Evolutionary conservation across 37 sponge, comb jelly and placozoan genomes (phyloP).

Genomic region (Beroe forskalii): DNA sequence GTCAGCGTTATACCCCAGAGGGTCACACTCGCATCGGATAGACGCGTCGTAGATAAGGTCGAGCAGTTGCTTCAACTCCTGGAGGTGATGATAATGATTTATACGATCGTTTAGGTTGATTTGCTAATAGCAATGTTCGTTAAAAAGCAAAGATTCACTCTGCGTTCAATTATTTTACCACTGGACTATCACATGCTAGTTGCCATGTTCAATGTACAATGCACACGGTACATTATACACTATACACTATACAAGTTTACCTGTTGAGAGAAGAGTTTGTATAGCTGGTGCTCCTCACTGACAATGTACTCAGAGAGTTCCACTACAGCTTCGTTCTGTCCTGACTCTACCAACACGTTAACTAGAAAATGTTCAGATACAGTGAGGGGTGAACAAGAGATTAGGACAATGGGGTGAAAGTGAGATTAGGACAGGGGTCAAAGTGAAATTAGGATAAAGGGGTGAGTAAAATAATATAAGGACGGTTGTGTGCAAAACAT

Average conservation of each 20-base stretch:
- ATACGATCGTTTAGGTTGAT: too few species aligned
- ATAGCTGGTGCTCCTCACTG: constrained; percentile 74
- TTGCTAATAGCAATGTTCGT: too few species aligned
- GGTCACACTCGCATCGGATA: constrained; percentile 41
- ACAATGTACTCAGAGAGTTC: constrained; percentile 77
- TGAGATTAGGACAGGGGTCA: not conserved
- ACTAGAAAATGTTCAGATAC: not conserved
- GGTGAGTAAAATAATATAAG: too few species aligned
- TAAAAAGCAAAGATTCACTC: too few species aligned
- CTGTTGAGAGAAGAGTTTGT: constrained; percentile 65
- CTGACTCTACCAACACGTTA: constrained; percentile 6
- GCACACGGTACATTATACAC: too few species aligned
- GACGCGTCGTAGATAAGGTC: constrained; percentile 21
- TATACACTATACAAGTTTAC: too few species aligned
- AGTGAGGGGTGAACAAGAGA: not conserved
- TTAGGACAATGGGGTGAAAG: not conserved
- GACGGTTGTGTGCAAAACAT: too few species aligned
- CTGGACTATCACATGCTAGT: too few species aligned
- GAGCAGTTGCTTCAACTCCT: constrained; percentile 13
- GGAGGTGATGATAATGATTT: too few species aligned
- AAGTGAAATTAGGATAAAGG: not conserved
- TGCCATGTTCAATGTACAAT: too few species aligned
- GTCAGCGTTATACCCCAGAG: constrained; percentile 3
- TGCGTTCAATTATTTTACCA: too few species aligned
- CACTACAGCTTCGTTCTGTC: constrained; percentile 64